Evolutionary conservation across 23 tunicate species (phyloP), one percentile per base, ranked within the genome.

Genomic region (Aplidium turbinatum): DNA sequence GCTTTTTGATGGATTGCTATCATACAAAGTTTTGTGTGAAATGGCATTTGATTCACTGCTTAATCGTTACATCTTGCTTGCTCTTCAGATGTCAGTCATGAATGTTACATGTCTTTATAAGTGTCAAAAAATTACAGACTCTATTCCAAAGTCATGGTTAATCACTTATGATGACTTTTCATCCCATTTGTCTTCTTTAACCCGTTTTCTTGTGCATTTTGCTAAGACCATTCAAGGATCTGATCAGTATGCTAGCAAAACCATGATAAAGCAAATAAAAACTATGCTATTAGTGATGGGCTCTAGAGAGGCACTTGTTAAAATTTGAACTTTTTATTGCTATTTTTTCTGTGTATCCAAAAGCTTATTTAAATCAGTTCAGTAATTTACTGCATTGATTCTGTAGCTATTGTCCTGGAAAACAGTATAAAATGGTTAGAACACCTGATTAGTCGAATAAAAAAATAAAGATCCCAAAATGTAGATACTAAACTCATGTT

Each of bases 41-140:
- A 67, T 94, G 3, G 95, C 85, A 5, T 81, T 94, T 58, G 94
- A 93, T 35, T 68, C 86, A 0, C 34, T 94, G 31, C 68, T 94
- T 4, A 94, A 94, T 64, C 47, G 94, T 20, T 82, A 94, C 60
- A 78, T 94, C 51, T 23, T 94, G 68, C 52, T 87, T 21, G 90
- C 97, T 18, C 50, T 91, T 18, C 91, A 91, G 75, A 84, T 78
- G 5, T 79, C 86, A 1, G 68, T 78, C 1, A 9, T 73, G 50
- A 76, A 68, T 23, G 48, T 57, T 13, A 50, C 79, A 23, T 77
- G 75, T 30, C 52, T 90, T 13, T 38, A 70, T 26, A 91, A 91
- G 68, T 84, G 90, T 30, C 54, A 55, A 24, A 28, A 70, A 45
- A 79, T 91, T 57, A 77, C 67, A 0, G 51, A 67, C 4, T 67